Percentiles rank a stretch among this genome's conserved stretches.
These are phyloP conservation scores for Leucophora obtusa DNA, from an alignment of 2,888 invertebrate genomes.

Conservation along the genomic window DNA sequence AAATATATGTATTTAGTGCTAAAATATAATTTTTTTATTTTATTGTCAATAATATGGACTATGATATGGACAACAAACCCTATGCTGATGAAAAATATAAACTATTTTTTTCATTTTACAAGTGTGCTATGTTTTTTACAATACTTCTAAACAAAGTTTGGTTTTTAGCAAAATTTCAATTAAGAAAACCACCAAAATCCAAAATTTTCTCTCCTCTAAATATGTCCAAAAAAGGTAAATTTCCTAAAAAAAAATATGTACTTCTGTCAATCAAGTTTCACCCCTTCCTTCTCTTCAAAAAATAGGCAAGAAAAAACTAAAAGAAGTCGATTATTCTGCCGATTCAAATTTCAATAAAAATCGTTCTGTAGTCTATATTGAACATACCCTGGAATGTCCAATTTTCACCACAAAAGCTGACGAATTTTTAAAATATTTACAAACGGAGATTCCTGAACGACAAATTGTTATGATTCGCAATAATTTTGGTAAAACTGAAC, in stretches of 20 bases:
- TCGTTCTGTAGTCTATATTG: constrained; percentile 74
- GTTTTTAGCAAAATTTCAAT: no score
- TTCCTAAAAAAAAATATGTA: no score
- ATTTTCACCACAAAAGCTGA: constrained; percentile 74
- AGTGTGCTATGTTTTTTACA: no score
- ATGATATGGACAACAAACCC: no score
- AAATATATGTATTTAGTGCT: no score
- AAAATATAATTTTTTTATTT: no score
- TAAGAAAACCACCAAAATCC: constrained; percentile 27
- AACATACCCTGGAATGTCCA: constrained; percentile 75
- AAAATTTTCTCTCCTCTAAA: neutral
- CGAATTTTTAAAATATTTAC: constrained; percentile 69
- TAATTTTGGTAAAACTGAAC: constrained; percentile 68
- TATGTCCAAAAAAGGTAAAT: constrained; percentile 41
- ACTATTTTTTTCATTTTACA: no score
- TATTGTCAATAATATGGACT: no score
- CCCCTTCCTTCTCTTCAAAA: neutral
- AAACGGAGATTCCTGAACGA: constrained; percentile 70
- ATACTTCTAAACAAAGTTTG: neutral
- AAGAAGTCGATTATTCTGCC: constrained; percentile 72
- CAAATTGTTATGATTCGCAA: constrained; percentile 72
- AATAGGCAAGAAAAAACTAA: constrained; percentile 56
- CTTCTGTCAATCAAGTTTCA: neutral
- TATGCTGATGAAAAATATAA: no score
- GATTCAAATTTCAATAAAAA: constrained; percentile 72